Conservation (phyloP, 2,888 invertebrate species). For the Drosophila atripex region DNA sequence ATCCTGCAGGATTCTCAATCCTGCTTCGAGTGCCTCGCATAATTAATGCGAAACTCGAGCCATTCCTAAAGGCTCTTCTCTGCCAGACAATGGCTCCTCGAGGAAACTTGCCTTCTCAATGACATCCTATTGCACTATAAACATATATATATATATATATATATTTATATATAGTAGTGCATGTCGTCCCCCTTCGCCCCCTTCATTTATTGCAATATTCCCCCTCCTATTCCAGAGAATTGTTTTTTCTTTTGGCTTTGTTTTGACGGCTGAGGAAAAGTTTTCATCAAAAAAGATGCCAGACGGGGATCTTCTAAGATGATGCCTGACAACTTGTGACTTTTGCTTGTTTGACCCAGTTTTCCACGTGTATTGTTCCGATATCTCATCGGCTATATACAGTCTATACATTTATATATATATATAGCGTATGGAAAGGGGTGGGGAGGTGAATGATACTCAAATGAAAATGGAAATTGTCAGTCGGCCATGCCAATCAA, state of each 20-base stretch:
- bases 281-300: conserved; percentile 34
- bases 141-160: not conserved
- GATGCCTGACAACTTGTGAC: conserved; percentile 25
- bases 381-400: conserved; percentile 47
- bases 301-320: conserved; percentile 25
- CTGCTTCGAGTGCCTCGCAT: conserved; percentile 3
- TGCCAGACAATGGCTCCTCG: conserved; percentile 23
- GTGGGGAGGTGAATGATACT: too few species aligned
- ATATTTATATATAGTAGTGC: not conserved
- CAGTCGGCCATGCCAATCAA: conserved; percentile 76
- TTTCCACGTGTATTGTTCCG: conserved; percentile 32
- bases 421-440: too few species aligned
- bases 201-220: not conserved
- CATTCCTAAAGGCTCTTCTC: conserved; percentile 16
- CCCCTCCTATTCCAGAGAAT: not conserved
- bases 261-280: conserved; percentile 39
- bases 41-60: conserved; percentile 23
- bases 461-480: conserved; percentile 30
- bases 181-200: not conserved
- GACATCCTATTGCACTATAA: conserved; percentile 18
- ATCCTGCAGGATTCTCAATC: conserved; percentile 3
- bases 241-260: conserved; percentile 28
- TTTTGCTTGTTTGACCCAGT: conserved; percentile 57
- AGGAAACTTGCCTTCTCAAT: conserved; percentile 32
- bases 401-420: not conserved